Base-by-base conservation (phyloP, 2,888 invertebrate genomes). In the Cheilosia urbana region DNA sequence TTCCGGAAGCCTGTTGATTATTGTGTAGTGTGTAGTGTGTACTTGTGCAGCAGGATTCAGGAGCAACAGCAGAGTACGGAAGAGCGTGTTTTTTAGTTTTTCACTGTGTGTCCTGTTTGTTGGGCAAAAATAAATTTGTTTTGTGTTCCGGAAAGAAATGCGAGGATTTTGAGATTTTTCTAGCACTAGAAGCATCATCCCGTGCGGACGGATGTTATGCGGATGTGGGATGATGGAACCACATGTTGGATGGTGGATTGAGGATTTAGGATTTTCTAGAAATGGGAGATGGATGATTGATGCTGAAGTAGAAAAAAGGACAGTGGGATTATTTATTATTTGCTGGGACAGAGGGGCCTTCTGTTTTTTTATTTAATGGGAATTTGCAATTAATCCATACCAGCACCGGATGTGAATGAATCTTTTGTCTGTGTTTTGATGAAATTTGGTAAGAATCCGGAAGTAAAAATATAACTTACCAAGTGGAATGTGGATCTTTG, bases 1-100 rank as follows among this genome's bases (percentile, higher is more conserved):
- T 84, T 84, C 84, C 84, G 84, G 84, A 84, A 84, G 84, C 84
- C 84, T 84, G 84, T 84, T 84, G 84, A 84, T 80, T 80, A 65
- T 47, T 45, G 9, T 30, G 9, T 24, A 24, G 3, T 24, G n/a
- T 3, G 24, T 30, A 30, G 9, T 30, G 30, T 27, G n/a, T 62
- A 66, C 34, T 17, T 17, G 49, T 63, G 37, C 19, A 65, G 66
- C 82, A 62, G 24, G 24, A 24, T 24, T 24, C 24, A 24, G 72
- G 77, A 65, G 77, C 47, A 72, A 71, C 45, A n/a, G 45, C 45
- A 51, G 51, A 9, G 2, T 24, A 42, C 13, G 57, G 63, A 63
- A 58, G 62, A 63, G 24, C 24, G 37, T 78, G 30, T 37, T 49
- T 55, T 60, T 53, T 47, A 11, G 40, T 42, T 49, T 51, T 51